Evolutionary conservation across 2,113 vertebrate genomes (phyloP), one percentile per base, ranked within the genome.

Genomic region (Perognathus longimembris): DNA sequence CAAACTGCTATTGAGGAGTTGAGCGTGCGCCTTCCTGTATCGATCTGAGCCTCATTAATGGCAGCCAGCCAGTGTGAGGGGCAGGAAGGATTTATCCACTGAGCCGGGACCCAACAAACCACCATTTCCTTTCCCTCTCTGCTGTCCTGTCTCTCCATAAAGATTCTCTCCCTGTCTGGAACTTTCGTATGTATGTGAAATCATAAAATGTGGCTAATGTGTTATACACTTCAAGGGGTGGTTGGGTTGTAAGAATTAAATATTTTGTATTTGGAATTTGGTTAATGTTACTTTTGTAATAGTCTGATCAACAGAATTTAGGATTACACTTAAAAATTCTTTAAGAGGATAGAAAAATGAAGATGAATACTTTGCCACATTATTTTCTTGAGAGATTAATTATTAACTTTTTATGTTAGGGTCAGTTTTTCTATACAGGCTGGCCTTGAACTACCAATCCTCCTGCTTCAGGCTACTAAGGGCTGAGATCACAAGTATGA

Each of bases 211-310:
- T 0, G 1, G 50, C 69, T 86, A 50, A 78, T 57, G 38, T 1
- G 26, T 7, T 22, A 30, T 14, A 8, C 1, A 4, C 15, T 18
- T 70, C 42, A 40, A 22, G 24, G 76, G 6, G 26, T 34, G 4
- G 34, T 81, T 71, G 24, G 3, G 32, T 85, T 71, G 24, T n/a
- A 7, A 66, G 30, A 76, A 70, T 85, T 63, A 54, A 75, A 24
- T 91, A 42, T 80, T 64, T 93, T 10, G 24, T 69, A 54, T 71
- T 79, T 80, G 54, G 28, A 34, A 73, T 71, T 92, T 75, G 81
- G 74, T 81, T 18, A 50, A 4, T 89, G 64, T n/a, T 79, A 73
- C 4, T 15, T 54, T 54, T 54, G 54, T 71, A 28, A 63, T 81
- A 63, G 10, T 7, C 0, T 71, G 22, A 82, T 71, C 21, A 69